These are phyloP conservation scores for Notodonta dromedarius DNA, from an alignment of 2,888 invertebrate species.

Conservation along the genomic window DNA sequence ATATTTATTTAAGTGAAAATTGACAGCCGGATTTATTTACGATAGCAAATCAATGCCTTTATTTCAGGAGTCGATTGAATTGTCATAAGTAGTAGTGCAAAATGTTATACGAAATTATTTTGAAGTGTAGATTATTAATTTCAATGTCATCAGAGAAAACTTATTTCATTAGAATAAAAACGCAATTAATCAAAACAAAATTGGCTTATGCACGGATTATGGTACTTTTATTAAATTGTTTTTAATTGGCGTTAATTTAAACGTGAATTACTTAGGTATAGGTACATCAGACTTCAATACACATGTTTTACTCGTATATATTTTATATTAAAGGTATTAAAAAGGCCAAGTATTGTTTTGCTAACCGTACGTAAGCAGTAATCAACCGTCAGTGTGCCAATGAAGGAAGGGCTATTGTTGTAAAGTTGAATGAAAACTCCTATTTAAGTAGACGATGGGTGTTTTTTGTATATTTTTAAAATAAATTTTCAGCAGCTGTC, in stretches of 20 bases:
- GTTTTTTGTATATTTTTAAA: conserved; percentile 68
- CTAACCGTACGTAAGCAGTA: conserved; percentile 65
- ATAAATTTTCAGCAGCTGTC: conserved; percentile 83
- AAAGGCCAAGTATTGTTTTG: conserved; percentile 38
- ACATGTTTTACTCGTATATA: background rate
- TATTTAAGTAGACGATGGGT: conserved; percentile 78
- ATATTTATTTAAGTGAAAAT: no score
- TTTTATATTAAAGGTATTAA: background rate
- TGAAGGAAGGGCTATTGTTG: conserved; percentile 82
- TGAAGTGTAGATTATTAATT: no score
- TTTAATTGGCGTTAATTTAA: no score
- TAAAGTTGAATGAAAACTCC: conserved; percentile 82
- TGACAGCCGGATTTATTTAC: no score
- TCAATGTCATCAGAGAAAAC: no score
- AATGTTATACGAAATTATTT: background rate
- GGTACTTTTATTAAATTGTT: no score
- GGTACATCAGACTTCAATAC: background rate
- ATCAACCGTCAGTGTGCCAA: conserved; percentile 83
- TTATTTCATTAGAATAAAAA: no score
- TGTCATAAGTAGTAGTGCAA: background rate
- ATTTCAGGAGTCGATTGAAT: no score
- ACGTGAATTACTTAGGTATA: no score
- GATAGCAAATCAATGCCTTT: no score
- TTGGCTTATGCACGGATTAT: no score
- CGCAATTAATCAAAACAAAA: no score